Evolutionary conservation across 2,113 vertebrate species (phyloP), one percentile per base, ranked within the genome.

Genomic region (Setophaga kirtlandii): DNA sequence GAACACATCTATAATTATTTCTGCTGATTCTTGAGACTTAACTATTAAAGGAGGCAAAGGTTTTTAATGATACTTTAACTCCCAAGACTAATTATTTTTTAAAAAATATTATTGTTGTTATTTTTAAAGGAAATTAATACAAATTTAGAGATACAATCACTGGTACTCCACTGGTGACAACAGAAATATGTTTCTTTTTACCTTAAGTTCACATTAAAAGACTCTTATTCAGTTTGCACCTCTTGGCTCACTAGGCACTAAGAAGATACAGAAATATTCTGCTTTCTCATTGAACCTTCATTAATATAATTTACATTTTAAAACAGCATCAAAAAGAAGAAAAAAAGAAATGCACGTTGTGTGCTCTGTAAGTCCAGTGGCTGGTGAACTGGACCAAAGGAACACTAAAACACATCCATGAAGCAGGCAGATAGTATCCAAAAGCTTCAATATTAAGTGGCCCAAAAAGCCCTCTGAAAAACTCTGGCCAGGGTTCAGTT

Each of bases 71-170:
- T 5, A 22, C 5, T 80, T 85, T 55, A 28, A 19, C 24, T 82
- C 5, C 8, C 7, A 80, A 62, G 6, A 16, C 15, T 1, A 50
- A 27, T 23, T 5, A 2, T 19, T 44, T 19, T 27, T 9, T 2
- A 4, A 33, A 62, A 39, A 44, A 27, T 8, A 27, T 8, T 15
- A 4, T 10, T 33, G 2, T 15, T 42, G 6, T 46, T 68, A 23
- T 28, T 58, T 44, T 77, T 4, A 13, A 59, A 70, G 24, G 11
- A 67, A 92, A 69, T 64, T 6, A 47, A 47, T 67, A 24, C 7
- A 70, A 33, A 4, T 78, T 74, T 42, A 62, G 30, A 17, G 39
- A 6, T 78, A 35, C 7, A 82, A 22, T 58, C 49, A 75, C 12
- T 47, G 21, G 5, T 53, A 59, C 3, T 37, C 23, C 2, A 2